Evolutionary conservation across 2,113 vertebrate genomes (phyloP).

Genomic region (Etheostoma cragini): DNA sequence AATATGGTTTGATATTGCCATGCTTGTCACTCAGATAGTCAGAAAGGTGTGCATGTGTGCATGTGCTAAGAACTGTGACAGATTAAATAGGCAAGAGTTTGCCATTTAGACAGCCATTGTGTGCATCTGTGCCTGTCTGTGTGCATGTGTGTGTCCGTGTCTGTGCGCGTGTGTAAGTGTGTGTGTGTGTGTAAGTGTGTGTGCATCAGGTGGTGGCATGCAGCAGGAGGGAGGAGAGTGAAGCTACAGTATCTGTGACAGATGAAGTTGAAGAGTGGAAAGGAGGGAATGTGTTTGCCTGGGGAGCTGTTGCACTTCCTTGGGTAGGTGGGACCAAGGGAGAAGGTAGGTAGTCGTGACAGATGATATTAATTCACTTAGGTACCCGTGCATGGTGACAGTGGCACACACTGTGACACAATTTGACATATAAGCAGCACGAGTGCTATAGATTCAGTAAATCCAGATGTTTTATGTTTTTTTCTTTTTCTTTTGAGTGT

Average conservation of each 20-base stretch:
- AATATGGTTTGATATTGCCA: constrained; percentile 72
- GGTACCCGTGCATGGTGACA: constrained; percentile 61
- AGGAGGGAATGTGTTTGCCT: constrained; percentile 53
- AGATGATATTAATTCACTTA: constrained; percentile 80
- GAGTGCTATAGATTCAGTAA: constrained; percentile 15
- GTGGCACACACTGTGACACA: constrained; percentile 51
- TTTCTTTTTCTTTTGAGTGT: background rate
- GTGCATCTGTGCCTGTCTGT: background rate
- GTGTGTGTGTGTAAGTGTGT: constrained; percentile 9
- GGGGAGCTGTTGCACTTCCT: constrained; percentile 61
- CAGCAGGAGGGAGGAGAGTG: constrained; percentile 40
- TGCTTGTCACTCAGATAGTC: constrained; percentile 77
- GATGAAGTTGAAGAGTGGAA: constrained; percentile 73
- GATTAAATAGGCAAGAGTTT: constrained; percentile 64
- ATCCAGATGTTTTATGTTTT: constrained; percentile 3
- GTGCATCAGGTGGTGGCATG: constrained; percentile 53
- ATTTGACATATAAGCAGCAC: constrained; percentile 49
- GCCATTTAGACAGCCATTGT: constrained; percentile 61
- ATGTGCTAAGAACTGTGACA: constrained; percentile 63
- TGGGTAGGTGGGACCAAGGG: constrained; percentile 67
- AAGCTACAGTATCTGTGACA: constrained; percentile 67
- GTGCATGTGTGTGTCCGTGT: background rate
- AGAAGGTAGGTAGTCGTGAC: constrained; percentile 71
- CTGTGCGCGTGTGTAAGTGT: constrained; percentile 10
- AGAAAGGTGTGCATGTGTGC: constrained; percentile 62